phyloP scores from a whole-genome alignment of 2,797 vertebrate species.

The Cuniculus paca region DNA sequence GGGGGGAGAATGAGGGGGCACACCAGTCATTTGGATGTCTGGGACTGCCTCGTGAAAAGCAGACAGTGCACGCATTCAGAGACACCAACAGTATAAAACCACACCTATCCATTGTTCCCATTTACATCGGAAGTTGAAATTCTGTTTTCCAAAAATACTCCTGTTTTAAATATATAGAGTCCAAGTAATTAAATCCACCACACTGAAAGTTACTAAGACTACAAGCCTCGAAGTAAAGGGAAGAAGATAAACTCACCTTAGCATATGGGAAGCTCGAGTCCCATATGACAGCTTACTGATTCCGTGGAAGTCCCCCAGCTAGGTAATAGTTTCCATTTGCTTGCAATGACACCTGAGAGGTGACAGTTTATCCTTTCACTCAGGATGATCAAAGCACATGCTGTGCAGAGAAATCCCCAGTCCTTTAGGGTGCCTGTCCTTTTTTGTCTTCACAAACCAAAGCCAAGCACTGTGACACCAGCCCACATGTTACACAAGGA shows the following conservation, averaged over 20 bases:
- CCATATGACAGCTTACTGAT: neutral
- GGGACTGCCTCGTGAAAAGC: neutral
- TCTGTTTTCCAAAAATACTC: neutral
- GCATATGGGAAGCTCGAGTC: neutral
- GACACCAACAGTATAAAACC: neutral
- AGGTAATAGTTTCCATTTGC: neutral
- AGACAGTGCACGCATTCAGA: neutral
- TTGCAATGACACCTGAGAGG: neutral
- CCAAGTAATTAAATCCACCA: neutral
- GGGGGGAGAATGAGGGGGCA: neutral
- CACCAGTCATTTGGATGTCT: neutral
- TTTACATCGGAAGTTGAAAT: conserved; percentile 28
- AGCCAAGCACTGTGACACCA: neutral
- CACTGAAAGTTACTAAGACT: neutral
- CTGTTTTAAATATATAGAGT: neutral
- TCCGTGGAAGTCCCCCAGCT: neutral
- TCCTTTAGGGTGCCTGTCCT: neutral
- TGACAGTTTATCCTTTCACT: neutral
- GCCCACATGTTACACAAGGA: neutral
- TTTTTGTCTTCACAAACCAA: neutral
- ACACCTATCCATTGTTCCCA: neutral
- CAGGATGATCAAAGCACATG: neutral
- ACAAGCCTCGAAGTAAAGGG: neutral
- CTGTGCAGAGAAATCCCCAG: neutral
- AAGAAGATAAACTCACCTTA: neutral